Evolutionary conservation across 1,140 invertebrate species (phyloP).

Genomic region (Calephelis nemesis): DNA sequence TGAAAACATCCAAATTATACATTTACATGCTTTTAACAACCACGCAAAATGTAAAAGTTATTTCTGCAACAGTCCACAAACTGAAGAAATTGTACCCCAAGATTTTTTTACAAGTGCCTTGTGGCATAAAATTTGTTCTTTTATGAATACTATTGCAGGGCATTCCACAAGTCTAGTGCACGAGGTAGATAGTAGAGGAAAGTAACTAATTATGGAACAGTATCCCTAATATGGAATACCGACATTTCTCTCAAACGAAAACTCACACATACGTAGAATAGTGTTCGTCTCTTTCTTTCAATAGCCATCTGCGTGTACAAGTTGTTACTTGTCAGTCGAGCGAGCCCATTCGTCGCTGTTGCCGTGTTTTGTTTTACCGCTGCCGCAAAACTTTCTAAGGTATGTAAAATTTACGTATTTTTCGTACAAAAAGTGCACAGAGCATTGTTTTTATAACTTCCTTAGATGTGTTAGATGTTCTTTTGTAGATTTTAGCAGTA

Average conservation of each 20-base stretch:
- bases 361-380: conserved; percentile 27
- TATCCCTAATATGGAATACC: neutral
- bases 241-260: no score
- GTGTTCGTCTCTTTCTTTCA: no score
- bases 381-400: conserved; percentile 29
- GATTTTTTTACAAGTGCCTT: neutral
- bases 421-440: conserved; percentile 22
- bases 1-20: neutral
- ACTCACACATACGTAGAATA: no score
- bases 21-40: no score
- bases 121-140: conserved; percentile 18
- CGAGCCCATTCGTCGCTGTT: conserved; percentile 24
- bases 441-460: conserved; percentile 24
- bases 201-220: conserved; percentile 24
- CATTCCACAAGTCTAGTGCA: conserved; percentile 25
- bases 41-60: no score
- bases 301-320: conserved; percentile 19
- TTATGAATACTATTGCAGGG: conserved; percentile 15
- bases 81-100: no score
- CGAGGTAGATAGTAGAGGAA: conserved; percentile 53
- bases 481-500: conserved; percentile 2
- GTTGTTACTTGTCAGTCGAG: conserved; percentile 24
- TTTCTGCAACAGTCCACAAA: no score
- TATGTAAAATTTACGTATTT: conserved; percentile 26
- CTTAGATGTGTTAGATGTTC: conserved; percentile 22